Percentiles rank a stretch among this genome's conserved stretches.
Evolutionary conservation across 2,113 vertebrate genomes (phyloP).

Genomic region (Silurus asotus): DNA sequence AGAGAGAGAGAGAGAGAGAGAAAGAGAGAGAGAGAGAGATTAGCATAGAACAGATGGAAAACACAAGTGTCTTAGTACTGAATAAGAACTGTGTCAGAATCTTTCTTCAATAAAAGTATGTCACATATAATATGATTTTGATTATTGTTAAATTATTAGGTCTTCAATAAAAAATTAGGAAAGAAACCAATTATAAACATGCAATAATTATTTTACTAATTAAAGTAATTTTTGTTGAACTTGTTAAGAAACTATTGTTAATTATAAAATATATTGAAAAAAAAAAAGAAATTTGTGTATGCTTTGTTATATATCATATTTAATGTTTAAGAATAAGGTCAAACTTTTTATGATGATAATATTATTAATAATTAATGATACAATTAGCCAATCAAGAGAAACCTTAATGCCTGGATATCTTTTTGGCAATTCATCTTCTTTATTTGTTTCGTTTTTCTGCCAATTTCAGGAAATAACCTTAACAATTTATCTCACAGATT

Average conservation of each 20-base stretch:
- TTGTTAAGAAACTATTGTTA: no score
- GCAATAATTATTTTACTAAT: conserved; percentile 4
- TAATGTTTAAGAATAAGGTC: not conserved
- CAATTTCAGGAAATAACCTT: no score
- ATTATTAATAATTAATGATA: not conserved
- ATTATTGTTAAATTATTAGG: not conserved
- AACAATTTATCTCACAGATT: no score
- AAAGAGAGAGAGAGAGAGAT: not conserved
- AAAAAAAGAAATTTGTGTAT: not conserved
- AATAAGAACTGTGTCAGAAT: not conserved
- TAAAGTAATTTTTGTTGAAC: not conserved
- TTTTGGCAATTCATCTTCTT: no score
- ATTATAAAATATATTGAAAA: no score
- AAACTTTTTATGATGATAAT: not conserved
- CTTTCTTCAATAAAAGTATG: not conserved
- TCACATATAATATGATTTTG: not conserved
- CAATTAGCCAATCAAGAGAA: not conserved
- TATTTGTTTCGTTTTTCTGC: no score
- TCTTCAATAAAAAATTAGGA: not conserved
- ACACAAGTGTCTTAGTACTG: not conserved
- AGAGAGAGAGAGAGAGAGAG: conserved; percentile 1
- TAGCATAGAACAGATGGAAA: conserved; percentile 8
- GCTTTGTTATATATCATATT: not conserved
- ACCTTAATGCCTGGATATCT: no score
- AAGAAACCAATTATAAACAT: not conserved